Evolutionary conservation across 2,888 invertebrate species (phyloP).

Genomic region (Brenthis daphne): DNA sequence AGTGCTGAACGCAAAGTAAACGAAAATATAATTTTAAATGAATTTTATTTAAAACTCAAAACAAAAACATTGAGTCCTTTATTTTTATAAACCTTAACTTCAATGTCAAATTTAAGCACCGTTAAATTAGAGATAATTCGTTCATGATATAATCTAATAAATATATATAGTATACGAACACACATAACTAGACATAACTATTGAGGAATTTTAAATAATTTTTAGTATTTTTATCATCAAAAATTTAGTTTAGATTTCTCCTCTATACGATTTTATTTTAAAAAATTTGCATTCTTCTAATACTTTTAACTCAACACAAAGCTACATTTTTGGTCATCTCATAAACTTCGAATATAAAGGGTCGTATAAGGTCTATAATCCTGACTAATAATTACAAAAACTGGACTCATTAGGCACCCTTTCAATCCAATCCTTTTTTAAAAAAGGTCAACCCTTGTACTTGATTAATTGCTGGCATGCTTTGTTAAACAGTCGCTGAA

Average conservation of each 20-base stretch:
- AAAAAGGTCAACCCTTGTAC: slow-evolving; percentile 72
- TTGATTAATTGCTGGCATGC: slow-evolving; percentile 72
- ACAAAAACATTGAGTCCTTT: too few relatives aligned
- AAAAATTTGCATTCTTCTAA: too few relatives aligned
- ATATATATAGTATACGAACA: not conserved
- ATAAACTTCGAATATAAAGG: not conserved
- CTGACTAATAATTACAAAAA: slow-evolving; percentile 51
- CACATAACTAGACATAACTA: not conserved
- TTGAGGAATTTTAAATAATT: too few relatives aligned
- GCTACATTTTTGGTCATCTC: not conserved
- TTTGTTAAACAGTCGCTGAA: slow-evolving; percentile 44
- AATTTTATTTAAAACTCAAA: too few relatives aligned
- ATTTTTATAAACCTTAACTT: too few relatives aligned
- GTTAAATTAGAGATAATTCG: too few relatives aligned
- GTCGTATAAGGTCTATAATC: slow-evolving; percentile 33
- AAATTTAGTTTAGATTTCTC: too few relatives aligned
- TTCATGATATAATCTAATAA: too few relatives aligned
- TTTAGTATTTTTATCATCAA: too few relatives aligned
- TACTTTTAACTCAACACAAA: not conserved
- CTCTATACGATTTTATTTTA: too few relatives aligned
- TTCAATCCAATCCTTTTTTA: slow-evolving; percentile 66
- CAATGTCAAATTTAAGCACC: too few relatives aligned
- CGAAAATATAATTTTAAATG: not conserved
- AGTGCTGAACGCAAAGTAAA: slow-evolving; percentile 34
- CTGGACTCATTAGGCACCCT: slow-evolving; percentile 68